Evolutionary conservation across 2,797 vertebrate genomes (phyloP).

Genomic region (Eupleurogrammus muticus): DNA sequence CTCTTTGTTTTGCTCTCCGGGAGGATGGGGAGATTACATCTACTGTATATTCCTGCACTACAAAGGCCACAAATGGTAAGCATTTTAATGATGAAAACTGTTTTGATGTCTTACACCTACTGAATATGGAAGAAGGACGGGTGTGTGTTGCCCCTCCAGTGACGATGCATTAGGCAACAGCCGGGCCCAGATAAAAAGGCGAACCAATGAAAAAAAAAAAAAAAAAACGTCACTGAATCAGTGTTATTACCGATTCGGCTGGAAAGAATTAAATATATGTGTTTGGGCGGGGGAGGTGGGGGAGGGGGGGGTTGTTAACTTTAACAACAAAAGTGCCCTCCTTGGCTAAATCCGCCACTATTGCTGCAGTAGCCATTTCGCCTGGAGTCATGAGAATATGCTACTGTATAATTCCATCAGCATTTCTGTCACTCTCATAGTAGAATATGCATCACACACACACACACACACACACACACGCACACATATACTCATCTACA

Average conservation of each 20-base stretch:
- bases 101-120: slow-evolving; percentile 81
- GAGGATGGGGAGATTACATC: slow-evolving; percentile 77
- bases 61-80: slow-evolving; percentile 83
- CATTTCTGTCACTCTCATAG: slow-evolving; percentile 57
- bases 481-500: slow-evolving; percentile 3
- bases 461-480: slow-evolving; percentile 10
- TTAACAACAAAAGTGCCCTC: slow-evolving; percentile 66
- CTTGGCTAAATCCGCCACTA: slow-evolving; percentile 72
- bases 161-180: slow-evolving; percentile 83
- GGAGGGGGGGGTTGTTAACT: slow-evolving; percentile 45
- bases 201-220: slow-evolving; percentile 80
- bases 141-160: slow-evolving; percentile 84
- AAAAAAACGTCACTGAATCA: slow-evolving; percentile 81
- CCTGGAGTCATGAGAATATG: slow-evolving; percentile 63
- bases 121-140: slow-evolving; percentile 78
- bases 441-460: slow-evolving; percentile 36
- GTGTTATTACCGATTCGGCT: slow-evolving; percentile 87
- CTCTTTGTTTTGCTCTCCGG: slow-evolving; percentile 78
- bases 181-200: slow-evolving; percentile 72
- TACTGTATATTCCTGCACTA: slow-evolving; percentile 77
- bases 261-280: slow-evolving; percentile 45
- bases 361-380: slow-evolving; percentile 68
- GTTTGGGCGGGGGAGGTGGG: neutral
- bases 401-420: slow-evolving; percentile 63
- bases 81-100: slow-evolving; percentile 85